A percentile compares a stretch with the other conserved stretches of the same genome.
Evolutionary conservation across 2,113 vertebrate species (phyloP).

Genomic region (Lampris incognitus): DNA sequence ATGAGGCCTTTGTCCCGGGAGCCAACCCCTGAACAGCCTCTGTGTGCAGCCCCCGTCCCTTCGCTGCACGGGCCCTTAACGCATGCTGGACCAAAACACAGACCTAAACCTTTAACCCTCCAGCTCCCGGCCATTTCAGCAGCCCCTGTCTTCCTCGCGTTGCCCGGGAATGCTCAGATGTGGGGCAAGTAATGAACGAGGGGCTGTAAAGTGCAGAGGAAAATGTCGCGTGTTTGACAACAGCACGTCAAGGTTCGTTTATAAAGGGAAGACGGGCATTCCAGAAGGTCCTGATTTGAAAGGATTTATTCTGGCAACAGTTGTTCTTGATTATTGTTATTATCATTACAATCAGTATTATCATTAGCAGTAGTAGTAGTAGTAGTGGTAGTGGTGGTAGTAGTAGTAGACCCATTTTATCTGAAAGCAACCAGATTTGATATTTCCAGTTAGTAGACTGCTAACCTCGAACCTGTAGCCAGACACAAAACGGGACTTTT

Average conservation of each 20-base stretch:
- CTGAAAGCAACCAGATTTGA: too few species aligned
- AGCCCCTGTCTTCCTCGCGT: conserved; percentile 5
- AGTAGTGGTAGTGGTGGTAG: too few species aligned
- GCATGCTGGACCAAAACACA: conserved; percentile 70
- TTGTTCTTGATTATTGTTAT: neutral
- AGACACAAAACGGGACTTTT: too few species aligned
- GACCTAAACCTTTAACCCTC: conserved; percentile 75
- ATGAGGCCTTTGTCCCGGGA: conserved; percentile 77
- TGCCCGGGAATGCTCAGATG: conserved; percentile 7
- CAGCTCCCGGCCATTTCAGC: conserved; percentile 38
- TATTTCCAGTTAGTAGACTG: too few species aligned
- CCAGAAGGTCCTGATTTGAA: conserved; percentile 12
- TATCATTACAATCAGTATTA: too few species aligned
- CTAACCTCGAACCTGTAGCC: too few species aligned
- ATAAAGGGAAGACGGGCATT: neutral
- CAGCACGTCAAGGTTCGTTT: conserved; percentile 43
- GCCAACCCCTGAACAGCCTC: conserved; percentile 72
- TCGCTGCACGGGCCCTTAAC: conserved; percentile 49
- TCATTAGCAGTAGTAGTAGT: too few species aligned
- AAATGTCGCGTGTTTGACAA: conserved; percentile 45
- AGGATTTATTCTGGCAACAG: neutral
- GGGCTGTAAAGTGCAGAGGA: conserved; percentile 30
- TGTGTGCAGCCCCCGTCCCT: conserved; percentile 50
- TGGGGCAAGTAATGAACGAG: conserved; percentile 37
- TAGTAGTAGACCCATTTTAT: too few species aligned